phyloP scores from a whole-genome alignment of 1,140 invertebrate genomes.

The Drosophila tropicalis region DNA sequence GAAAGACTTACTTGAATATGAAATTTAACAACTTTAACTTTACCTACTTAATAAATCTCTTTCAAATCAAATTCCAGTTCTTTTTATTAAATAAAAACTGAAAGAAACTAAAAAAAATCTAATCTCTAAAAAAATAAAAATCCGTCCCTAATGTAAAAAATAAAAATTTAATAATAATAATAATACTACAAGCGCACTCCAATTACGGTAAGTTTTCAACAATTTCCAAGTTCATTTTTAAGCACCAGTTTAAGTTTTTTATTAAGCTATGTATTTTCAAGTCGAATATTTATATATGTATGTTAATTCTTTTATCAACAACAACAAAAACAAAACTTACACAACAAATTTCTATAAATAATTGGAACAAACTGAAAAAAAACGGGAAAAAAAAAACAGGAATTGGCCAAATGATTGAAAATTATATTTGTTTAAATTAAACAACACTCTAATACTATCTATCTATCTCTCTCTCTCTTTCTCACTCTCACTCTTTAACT shows the following conservation, averaged over 20 bases:
- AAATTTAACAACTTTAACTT: slow-evolving; percentile 75
- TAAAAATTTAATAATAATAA: slow-evolving; percentile 43
- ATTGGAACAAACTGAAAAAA: slow-evolving; percentile 62
- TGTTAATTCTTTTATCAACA: slow-evolving; percentile 12
- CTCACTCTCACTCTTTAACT: slow-evolving; percentile 8
- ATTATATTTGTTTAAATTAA: slow-evolving; percentile 48
- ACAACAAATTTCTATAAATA: slow-evolving; percentile 40
- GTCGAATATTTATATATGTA: slow-evolving; percentile 52
- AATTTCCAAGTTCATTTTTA: slow-evolving; percentile 74
- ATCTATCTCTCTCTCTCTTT: slow-evolving; percentile 39
- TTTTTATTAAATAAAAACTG: slow-evolving; percentile 53
- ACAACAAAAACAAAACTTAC: slow-evolving; percentile 19
- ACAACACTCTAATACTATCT: slow-evolving; percentile 62
- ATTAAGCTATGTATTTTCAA: slow-evolving; percentile 58
- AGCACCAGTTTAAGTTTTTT: slow-evolving; percentile 42
- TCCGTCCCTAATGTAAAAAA: slow-evolving; percentile 7
- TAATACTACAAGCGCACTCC: slow-evolving; percentile 70
- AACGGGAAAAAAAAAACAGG: slow-evolving; percentile 65
- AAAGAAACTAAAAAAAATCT: slow-evolving; percentile 36
- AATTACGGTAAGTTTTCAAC: slow-evolving; percentile 66
- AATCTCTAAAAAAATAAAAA: slow-evolving; percentile 19
- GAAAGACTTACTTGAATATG: slow-evolving; percentile 34
- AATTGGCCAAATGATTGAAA: slow-evolving; percentile 82
- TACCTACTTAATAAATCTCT: slow-evolving; percentile 82
- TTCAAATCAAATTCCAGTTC: slow-evolving; percentile 81